A percentile compares a stretch with the other conserved stretches of the same genome.
Evolutionary conservation across 2,113 vertebrate species (phyloP).

Genomic region (Scytalopus superciliaris): DNA sequence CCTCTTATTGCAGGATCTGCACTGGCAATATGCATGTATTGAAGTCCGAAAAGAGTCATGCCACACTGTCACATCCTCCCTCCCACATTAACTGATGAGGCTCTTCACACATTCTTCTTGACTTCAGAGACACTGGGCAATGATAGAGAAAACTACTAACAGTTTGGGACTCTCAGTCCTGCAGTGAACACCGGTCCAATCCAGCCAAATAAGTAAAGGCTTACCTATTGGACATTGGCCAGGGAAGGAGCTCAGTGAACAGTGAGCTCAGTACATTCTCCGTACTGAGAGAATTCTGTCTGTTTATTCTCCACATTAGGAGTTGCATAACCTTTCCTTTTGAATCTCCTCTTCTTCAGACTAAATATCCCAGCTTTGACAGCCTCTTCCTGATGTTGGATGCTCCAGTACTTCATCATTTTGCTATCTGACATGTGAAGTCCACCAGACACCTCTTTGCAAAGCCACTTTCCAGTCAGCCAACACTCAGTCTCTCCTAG

Average conservation of each 20-base stretch:
- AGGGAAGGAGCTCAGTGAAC: neutral
- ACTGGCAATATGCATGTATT: fast-evolving
- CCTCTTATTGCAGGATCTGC: neutral
- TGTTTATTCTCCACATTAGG: neutral
- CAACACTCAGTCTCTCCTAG: neutral
- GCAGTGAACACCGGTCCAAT: too few species aligned
- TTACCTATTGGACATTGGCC: neutral
- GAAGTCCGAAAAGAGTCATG: neutral
- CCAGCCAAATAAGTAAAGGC: neutral
- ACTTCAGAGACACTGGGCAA: neutral
- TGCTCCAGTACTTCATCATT: neutral
- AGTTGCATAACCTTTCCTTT: neutral
- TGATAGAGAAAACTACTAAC: neutral
- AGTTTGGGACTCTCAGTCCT: neutral
- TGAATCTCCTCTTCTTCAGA: neutral
- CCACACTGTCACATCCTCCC: neutral
- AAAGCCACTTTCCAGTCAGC: neutral
- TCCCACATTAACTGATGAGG: neutral
- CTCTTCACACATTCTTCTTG: neutral
- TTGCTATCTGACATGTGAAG: neutral
- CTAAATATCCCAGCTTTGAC: neutral
- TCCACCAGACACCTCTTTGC: neutral
- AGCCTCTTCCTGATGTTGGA: neutral
- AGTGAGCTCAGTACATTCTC: too few species aligned
- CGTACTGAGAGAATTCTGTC: neutral